Evolutionary conservation across 2,797 vertebrate genomes (phyloP), one percentile per base, ranked within the genome.

Genomic region (Tenualosa ilisha): DNA sequence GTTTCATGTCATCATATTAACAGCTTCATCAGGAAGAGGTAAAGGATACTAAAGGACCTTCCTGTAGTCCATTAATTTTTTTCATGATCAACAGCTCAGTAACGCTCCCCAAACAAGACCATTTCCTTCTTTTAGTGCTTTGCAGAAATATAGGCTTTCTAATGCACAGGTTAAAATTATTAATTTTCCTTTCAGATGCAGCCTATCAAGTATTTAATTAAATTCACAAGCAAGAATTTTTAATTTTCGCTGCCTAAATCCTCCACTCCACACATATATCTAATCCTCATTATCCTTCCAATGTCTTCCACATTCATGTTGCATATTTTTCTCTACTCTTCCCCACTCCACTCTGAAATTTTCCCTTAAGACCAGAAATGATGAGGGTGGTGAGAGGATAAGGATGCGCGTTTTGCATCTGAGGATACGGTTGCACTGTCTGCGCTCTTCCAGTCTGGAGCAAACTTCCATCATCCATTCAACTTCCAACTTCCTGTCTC

Each of bases 61-160:
- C 72, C 20, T 20, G 40, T 5, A 22, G 68, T 6, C 20, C 40
- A 24, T 50, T 43, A 84, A 75, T 20, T 75, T 94, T 92, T 93
- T 91, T 93, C 92, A 93, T 46, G 75, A 87, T 84, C 87, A n/a
- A 86, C 89, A 88, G 89, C 92, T 90, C 86, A 56, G 79, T 79
- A 83, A 82, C 53, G 49, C 43, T 54, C n/a, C 79, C 53, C 31
- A 79, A 49, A 85, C 43, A 75, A 56, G 83, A 79, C 6, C 15
- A 51, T 56, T 26, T 85, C 50, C 82, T 49, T 12, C 24, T 85
- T 54, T 82, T 81, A 20, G 8, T 81, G 20, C 31, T 56, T 31
- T 61, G 31, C 72, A 49, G 79, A 81, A 81, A 82, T 51, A 61
- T 72, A 56, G 31, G 40, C 83, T 26, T 81, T 51, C 82, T 86